Evolutionary conservation across 92 coral and sea anemone species (phyloP), one percentile per base, ranked within the genome.

Genomic region (Umimayanthus kanabou): DNA sequence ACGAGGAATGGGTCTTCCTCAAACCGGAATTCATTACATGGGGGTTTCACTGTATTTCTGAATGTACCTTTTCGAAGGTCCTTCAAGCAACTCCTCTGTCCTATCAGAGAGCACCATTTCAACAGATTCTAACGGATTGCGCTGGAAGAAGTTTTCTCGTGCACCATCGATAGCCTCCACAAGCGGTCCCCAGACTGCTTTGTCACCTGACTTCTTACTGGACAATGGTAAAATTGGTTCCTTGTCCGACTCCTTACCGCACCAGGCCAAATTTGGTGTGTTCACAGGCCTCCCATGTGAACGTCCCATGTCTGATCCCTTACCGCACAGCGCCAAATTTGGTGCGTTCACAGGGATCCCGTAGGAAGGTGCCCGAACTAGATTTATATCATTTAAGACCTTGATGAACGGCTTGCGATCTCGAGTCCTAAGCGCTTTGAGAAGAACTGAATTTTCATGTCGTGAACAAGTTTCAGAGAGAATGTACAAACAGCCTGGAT

Each of bases 401-500:
- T 47, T 85, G 55, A 93, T 89, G 20, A 92, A 64, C 26, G 86
- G 82, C 42, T 91, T 87, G 1, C 76, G 57, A 78, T 57, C 61
- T 5, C 75, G 79, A 73, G 85, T 65, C 11, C 65, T 16, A 26
- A 85, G 61, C 42, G 80, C 90, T 58, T 77, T 70, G 49, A 88
- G 28, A 57, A 94, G 84, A 30, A 81, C 50, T 18, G 94, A 93
- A 67, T 76, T 76, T 76, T 75, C 80, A 49, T 47, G 79, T 30
- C 78, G 79, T 50, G 88, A 84, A 57, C 70, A 90, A 2, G 49
- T 77, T 67, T 92, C 97, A 9, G 84, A 75, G 50, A 96, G 65
- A 57, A 93, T 81, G 82, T 93, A 96, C 50, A 96, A 84, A 43
- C 96, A 92, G 9, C 98, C 98, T 1, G 91, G 93, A 88, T 85